Percentiles rank a stretch among this genome's conserved stretches.
Conservation (phyloP, 2,113 vertebrate genomes). For the Rhegmatorhina hoffmannsi region DNA sequence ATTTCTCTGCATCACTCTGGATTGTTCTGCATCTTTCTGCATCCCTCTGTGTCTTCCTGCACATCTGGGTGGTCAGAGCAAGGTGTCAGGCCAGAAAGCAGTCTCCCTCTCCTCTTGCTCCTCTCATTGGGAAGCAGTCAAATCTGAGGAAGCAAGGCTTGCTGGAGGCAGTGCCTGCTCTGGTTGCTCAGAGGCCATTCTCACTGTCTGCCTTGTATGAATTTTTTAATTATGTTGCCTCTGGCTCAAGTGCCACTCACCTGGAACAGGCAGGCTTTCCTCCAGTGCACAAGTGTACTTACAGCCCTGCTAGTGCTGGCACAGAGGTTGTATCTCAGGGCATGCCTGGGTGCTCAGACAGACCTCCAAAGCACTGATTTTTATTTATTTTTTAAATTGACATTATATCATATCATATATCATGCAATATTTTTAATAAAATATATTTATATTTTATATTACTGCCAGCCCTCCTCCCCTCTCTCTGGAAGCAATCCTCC, state of each 20-base stretch:
- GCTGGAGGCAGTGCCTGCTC: background rate
- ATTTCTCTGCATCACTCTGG: background rate
- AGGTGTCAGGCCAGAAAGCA: background rate
- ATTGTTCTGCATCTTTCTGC: background rate
- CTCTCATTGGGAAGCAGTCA: accelerated
- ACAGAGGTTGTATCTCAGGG: background rate
- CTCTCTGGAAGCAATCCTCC: background rate
- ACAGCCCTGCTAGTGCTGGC: background rate
- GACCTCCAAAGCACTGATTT: background rate
- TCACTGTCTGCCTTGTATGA: background rate
- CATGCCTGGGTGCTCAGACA: background rate
- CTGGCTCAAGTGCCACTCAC: background rate
- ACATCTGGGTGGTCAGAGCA: background rate
- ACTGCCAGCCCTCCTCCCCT: background rate
- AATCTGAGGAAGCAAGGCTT: background rate
- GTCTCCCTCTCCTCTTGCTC: background rate
- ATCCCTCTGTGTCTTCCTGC: background rate
- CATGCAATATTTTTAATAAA: background rate
- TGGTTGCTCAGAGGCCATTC: background rate
- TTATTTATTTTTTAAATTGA: background rate
- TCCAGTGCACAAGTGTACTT: background rate
- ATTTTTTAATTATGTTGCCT: background rate
- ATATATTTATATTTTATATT: background rate
- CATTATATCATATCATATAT: background rate
- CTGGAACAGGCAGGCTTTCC: background rate